Evolutionary conservation across 2,113 vertebrate species (phyloP), one percentile per base, ranked within the genome.

Genomic region (Platanista minor): DNA sequence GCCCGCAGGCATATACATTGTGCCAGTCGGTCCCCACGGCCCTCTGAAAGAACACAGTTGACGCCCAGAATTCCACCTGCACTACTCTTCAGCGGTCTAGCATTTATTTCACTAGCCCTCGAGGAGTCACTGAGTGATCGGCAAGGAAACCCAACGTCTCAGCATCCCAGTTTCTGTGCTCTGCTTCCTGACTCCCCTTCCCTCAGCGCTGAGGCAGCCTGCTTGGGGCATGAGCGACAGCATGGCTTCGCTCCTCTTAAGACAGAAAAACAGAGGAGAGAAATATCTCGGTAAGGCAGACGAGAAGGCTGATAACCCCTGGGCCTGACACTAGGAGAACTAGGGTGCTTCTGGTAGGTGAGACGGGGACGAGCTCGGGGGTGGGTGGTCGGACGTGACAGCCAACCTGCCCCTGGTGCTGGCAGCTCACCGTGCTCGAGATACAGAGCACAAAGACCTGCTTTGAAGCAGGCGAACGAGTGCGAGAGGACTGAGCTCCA

Each of bases 21-120:
- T 25, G 11, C 52, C 80, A 20, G 6, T 27, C 3, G 2, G 18
- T 83, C 49, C 49, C 74, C 17, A 0, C 4, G 1, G 52, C 36
- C 71, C 71, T 87, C 69, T 66, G 49, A 61, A 64, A 52, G 43
- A 71, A 93, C 83, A 25, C 77, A 27, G 31, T 0, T 12, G 36
- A 87, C n/a, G 41, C 57, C 66, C 49, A 64, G 31, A 66, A 20
- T 46, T 49, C 41, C 67, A 29, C 72, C 46, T 8, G 3, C 10
- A 83, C 85, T 78, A 36, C 90, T 8, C 0, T 95, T 90, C 96
- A 94, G 87, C 6, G 33, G 59, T 72, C 91, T 92, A 91, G 94
- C 17, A 12, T 99, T 99, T 99, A 99, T 99, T 98, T 95, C n/a
- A 8, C 98, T 97, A 98, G 98, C 98, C 98, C 98, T 98, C 98